These are phyloP conservation scores for Tyrannus savana DNA, from an alignment of 2,113 vertebrate genomes.

Conservation along the genomic window DNA sequence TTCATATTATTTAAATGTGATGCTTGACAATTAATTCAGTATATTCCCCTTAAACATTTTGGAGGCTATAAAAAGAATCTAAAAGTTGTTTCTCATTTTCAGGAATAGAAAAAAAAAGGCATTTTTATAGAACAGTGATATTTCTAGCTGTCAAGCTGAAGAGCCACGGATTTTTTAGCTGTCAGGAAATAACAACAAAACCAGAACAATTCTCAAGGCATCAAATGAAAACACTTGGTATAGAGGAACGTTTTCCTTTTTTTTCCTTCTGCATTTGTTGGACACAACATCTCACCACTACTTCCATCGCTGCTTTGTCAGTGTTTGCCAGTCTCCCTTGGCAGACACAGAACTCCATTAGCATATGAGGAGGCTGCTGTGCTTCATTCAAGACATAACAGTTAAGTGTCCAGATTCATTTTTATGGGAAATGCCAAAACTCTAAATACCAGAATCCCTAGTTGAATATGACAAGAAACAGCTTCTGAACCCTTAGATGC, in stretches of 20 bases:
- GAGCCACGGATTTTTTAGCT: background rate
- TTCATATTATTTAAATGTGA: conserved; percentile 1
- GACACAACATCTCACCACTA: conserved; percentile 9
- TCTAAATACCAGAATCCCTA: background rate
- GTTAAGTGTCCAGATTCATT: conserved; percentile 20
- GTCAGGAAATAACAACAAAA: conserved; percentile 26
- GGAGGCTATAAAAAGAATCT: background rate
- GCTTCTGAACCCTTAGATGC: background rate
- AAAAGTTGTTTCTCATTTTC: background rate
- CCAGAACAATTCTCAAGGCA: conserved; percentile 30
- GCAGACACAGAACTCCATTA: conserved; percentile 2
- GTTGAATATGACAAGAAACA: background rate
- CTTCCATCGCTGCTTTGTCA: background rate
- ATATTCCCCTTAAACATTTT: background rate
- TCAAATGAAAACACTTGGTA: background rate
- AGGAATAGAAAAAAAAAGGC: background rate
- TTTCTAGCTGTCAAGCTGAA: conserved; percentile 16
- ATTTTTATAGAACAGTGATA: background rate
- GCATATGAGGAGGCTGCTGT: conserved; percentile 28
- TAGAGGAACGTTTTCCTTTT: background rate
- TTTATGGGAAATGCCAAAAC: conserved; percentile 10
- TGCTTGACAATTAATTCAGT: conserved; percentile 13
- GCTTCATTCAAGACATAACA: conserved; percentile 3
- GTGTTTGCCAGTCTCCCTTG: conserved; percentile 25
- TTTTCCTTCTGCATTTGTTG: conserved; percentile 3